phyloP scores from a whole-genome alignment of 2,888 invertebrate species.

The Euplexia lucipara region DNA sequence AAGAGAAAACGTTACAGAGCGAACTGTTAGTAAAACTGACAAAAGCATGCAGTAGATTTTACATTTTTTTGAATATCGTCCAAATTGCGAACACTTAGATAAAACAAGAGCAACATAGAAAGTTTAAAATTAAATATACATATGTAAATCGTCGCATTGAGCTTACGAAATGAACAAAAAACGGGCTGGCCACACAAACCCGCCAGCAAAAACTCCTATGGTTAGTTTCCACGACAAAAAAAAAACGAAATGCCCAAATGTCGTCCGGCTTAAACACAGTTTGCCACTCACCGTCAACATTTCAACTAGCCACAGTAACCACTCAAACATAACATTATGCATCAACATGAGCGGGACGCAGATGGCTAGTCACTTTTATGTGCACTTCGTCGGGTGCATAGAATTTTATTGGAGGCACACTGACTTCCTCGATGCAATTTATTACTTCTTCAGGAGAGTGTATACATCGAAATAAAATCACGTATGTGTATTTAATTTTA shows the following conservation, averaged over 20 bases:
- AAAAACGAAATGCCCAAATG: constrained; percentile 30
- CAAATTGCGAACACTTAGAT: constrained; percentile 18
- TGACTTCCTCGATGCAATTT: constrained; percentile 66
- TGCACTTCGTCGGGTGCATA: constrained; percentile 72
- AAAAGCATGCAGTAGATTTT: background rate
- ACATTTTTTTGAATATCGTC: constrained; percentile 26
- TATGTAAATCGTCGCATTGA: constrained; percentile 24
- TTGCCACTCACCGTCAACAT: constrained; percentile 52
- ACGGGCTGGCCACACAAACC: background rate
- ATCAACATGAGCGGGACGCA: constrained; percentile 68
- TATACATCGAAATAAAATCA: constrained; percentile 36
- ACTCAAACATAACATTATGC: constrained; percentile 55
- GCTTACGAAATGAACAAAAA: constrained; percentile 27
- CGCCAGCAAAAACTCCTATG: constrained; percentile 34
- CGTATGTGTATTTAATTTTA: constrained; percentile 43
- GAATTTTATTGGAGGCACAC: constrained; percentile 73
- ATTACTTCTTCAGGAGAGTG: constrained; percentile 47
- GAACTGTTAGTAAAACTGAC: constrained; percentile 11
- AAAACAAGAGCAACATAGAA: constrained; percentile 22
- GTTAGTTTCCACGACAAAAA: constrained; percentile 27
- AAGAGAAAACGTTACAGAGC: background rate
- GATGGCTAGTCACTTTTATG: constrained; percentile 75
- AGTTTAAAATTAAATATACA: constrained; percentile 23
- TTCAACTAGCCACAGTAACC: constrained; percentile 50
- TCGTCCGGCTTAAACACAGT: constrained; percentile 56